Percentiles rank a stretch among this genome's conserved stretches.
Evolutionary conservation across 2,888 invertebrate genomes (phyloP).

Genomic region (Vandiemenella viatica): DNA sequence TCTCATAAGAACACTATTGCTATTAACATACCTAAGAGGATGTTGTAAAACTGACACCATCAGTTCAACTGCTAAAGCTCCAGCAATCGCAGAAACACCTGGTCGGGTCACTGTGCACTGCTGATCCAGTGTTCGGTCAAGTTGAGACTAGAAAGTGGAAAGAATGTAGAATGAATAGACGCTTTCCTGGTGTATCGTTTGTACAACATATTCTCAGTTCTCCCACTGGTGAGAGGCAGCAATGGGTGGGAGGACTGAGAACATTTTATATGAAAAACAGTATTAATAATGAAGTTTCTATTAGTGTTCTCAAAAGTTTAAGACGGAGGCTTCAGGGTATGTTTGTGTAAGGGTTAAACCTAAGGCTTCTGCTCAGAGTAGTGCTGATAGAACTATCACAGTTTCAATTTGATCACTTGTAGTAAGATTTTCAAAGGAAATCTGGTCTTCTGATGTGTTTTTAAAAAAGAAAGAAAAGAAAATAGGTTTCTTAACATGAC

Average conservation of each 20-base stretch:
- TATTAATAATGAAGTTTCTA: too few relatives aligned
- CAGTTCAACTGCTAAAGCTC: conserved; percentile 81
- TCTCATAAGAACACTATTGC: not conserved
- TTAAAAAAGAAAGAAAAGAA: too few relatives aligned
- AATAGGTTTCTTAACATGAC: too few relatives aligned
- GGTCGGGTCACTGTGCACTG: conserved; percentile 97
- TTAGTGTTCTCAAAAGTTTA: not conserved
- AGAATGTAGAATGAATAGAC: not conserved
- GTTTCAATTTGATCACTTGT: too few relatives aligned
- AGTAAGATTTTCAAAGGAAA: too few relatives aligned
- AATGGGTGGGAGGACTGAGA: too few relatives aligned
- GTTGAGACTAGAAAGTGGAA: conserved; percentile 52
- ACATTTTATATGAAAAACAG: too few relatives aligned
- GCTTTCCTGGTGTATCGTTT: too few relatives aligned
- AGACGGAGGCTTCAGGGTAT: not conserved
- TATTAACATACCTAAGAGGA: conserved; percentile 41
- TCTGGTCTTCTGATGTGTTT: too few relatives aligned
- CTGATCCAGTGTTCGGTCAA: conserved; percentile 87
- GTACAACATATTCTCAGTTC: too few relatives aligned
- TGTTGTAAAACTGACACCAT: conserved; percentile 77
- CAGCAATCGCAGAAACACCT: conserved; percentile 80
- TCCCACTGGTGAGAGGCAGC: too few relatives aligned
- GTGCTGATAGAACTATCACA: not conserved
- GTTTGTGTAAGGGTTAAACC: not conserved
- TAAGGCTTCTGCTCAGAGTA: not conserved